Percentiles rank a stretch among this genome's conserved stretches.
Conservation (phyloP, 64 coral and sea anemone species). For the Actinia tenebrosa region DNA sequence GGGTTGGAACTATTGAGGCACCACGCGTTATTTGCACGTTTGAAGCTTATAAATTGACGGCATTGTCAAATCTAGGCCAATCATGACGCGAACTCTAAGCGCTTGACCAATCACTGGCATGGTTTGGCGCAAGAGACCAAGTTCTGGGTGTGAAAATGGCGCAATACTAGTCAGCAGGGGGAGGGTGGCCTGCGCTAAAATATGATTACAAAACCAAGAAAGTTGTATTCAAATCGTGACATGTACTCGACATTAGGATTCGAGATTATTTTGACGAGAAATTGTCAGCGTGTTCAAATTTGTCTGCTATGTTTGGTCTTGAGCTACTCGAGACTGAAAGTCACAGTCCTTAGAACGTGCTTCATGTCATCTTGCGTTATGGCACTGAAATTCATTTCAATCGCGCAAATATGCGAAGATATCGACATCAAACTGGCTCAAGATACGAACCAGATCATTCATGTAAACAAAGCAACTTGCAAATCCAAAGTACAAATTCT, state of each 20-base stretch:
- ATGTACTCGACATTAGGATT: neutral
- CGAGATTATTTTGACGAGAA: slow-evolving; percentile 21
- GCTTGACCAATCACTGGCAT: slow-evolving; percentile 51
- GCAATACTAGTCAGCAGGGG: slow-evolving; percentile 36
- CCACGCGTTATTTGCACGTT: slow-evolving; percentile 99
- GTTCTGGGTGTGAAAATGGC: slow-evolving; percentile 61
- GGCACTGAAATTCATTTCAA: neutral
- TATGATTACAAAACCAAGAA: neutral
- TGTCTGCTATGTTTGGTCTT: slow-evolving; percentile 5
- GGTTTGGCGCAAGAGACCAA: slow-evolving; percentile 38
- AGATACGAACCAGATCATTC: slow-evolving; percentile 6
- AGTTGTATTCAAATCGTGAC: slow-evolving; percentile 17
- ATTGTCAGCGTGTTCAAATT: neutral
- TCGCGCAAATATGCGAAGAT: neutral
- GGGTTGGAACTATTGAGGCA: slow-evolving; percentile 70
- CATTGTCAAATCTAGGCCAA: slow-evolving; percentile 90
- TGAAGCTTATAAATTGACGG: slow-evolving; percentile 99
- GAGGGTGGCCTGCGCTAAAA: slow-evolving; percentile 16
- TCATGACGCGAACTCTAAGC: slow-evolving; percentile 29
- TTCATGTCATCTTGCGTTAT: slow-evolving; percentile 2
- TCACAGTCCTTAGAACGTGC: slow-evolving; percentile 10
- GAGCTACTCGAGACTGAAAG: neutral
- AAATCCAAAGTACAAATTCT: neutral
- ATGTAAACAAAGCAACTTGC: neutral
- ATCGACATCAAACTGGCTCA: neutral